These are phyloP conservation scores for Aproaerema taeniolella DNA, from an alignment of 2,888 invertebrate species.

Conservation along the genomic window DNA sequence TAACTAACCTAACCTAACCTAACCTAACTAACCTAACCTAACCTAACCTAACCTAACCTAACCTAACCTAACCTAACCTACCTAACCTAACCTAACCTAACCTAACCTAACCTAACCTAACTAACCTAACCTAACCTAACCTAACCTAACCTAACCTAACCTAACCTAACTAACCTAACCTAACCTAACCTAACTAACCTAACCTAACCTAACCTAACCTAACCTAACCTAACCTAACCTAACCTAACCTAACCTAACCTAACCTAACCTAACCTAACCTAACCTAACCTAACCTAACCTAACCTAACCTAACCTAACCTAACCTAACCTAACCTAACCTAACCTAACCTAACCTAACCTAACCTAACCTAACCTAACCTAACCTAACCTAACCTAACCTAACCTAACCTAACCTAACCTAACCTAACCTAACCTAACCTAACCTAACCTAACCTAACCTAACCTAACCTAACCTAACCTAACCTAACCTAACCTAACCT, in stretches of 20 bases:
- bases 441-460: slow-evolving; percentile 16
- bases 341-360: slow-evolving; percentile 15
- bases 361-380: slow-evolving; percentile 18
- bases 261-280: slow-evolving; percentile 17
- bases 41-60: slow-evolving; percentile 12
- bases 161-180: slow-evolving; percentile 10
- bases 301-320: slow-evolving; percentile 17
- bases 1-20: slow-evolving; percentile 10
- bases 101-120: slow-evolving; percentile 12
- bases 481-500: slow-evolving; percentile 17
- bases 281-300: slow-evolving; percentile 18
- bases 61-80: slow-evolving; percentile 10
- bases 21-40: slow-evolving; percentile 9
- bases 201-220: slow-evolving; percentile 12
- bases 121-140: slow-evolving; percentile 11
- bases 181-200: slow-evolving; percentile 13
- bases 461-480: slow-evolving; percentile 18
- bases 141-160: slow-evolving; percentile 12
- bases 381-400: slow-evolving; percentile 13
- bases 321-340: slow-evolving; percentile 17
- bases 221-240: slow-evolving; percentile 14
- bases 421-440: slow-evolving; percentile 11
- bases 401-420: slow-evolving; percentile 13
- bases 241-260: slow-evolving; percentile 16
- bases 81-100: slow-evolving; percentile 10